Base-by-base conservation (phyloP, 2,888 invertebrate genomes). In the Acleris cristana region DNA sequence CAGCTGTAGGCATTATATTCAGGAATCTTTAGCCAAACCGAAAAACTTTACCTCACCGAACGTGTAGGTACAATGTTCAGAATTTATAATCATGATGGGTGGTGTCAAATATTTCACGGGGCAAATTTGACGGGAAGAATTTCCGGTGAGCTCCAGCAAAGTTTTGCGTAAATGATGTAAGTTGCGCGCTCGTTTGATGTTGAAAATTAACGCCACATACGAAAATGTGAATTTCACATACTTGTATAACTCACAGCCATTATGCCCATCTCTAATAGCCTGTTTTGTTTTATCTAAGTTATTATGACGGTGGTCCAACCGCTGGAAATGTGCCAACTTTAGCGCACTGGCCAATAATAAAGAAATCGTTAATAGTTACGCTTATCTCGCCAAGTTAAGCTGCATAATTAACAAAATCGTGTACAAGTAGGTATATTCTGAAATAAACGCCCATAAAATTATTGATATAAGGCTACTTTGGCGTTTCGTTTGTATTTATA, bases 81-180 rank as follows among this genome's bases (percentile, higher is more conserved):
- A 70, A 70, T 70, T 72, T 74, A 74, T 75, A 74, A 73, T 75
- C 68, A 72, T 72, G 73, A 74, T 71, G 74, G 72, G 76, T 76
- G 77, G 72, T 79, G 79, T 79, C 80, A 81, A 84, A 86, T 84
- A 84, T 83, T 83, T 84, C 72, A 76, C 74, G 72, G 67, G 69
- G 72, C 73, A 74, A 79, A 75, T 78, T 73, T 70, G 72, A 72
- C 75, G 74, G 74, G 70, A 73, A 79, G 79, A 81, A 82, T 85
- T 82, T 81, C 77, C 74, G 73, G 72, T 73, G 70, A 65, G 70
- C 68, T 78, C 67, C 70, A 70, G 74, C 72, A 73, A 80, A 83
- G 79, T 80, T 83, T 82, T 72, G 69, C 77, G 75, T 74, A 84
- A 87, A 84, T 80, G 82, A 82, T 75, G 73, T 75, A 83, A 86